These are phyloP conservation scores for Criorhina ranunculi DNA, from an alignment of 2,888 invertebrate genomes.

Conservation along the genomic window DNA sequence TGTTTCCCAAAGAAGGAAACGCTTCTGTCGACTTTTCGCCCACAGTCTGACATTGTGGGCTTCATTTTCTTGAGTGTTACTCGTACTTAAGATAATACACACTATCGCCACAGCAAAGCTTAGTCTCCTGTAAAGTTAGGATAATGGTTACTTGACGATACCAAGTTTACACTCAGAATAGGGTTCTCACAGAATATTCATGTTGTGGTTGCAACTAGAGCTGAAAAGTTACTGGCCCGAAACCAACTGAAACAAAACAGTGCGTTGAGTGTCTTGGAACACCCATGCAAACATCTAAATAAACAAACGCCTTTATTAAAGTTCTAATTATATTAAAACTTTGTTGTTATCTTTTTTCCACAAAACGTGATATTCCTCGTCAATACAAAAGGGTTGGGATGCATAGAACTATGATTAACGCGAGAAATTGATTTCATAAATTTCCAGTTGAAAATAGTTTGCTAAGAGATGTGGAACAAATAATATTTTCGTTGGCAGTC, in stretches of 20 bases:
- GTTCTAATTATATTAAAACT: not conserved
- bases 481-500: not conserved
- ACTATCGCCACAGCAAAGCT: slow-evolving; percentile 11
- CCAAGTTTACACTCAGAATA: no score
- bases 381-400: no score
- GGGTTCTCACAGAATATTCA: no score
- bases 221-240: no score
- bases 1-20: slow-evolving; percentile 46
- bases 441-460: not conserved
- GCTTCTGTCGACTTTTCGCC: slow-evolving; percentile 56
- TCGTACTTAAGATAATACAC: not conserved
- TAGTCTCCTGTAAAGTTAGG: slow-evolving; percentile 8
- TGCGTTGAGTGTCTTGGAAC: not conserved
- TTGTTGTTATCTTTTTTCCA: no score
- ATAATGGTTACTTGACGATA: no score
- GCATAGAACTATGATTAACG: no score
- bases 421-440: not conserved
- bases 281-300: not conserved
- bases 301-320: not conserved
- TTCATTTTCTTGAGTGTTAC: not conserved
- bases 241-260: not conserved
- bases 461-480: not conserved
- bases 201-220: no score
- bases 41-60: slow-evolving; percentile 32
- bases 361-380: no score